Evolutionary conservation across 2,797 vertebrate genomes (phyloP), one percentile per base, ranked within the genome.

Genomic region (Urophycis tenuis): DNA sequence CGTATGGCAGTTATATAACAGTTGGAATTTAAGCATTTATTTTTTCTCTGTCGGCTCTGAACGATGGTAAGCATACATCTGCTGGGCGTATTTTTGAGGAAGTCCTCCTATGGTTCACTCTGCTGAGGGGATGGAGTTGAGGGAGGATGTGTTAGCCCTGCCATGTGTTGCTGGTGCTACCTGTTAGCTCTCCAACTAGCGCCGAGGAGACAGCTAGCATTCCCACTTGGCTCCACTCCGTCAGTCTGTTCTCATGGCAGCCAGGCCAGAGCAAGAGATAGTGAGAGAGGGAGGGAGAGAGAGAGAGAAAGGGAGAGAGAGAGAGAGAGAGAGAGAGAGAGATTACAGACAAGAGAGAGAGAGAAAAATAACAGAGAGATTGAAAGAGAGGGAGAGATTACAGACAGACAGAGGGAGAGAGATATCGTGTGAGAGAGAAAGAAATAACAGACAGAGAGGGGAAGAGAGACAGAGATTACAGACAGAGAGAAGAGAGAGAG

Each of bases 121-220:
- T 1, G 12, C 80, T 75, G 82, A 79, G 78, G 80, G 80, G 67
- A 39, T 31, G 41, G 53, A 30, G 72, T 45, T 84, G 71, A 81
- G 76, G 75, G 81, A 80, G 75, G 81, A 79, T 53, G 76, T 15
- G 31, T 84, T 81, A 79, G 78, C 79, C 75, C 78, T 78, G 73
- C 80, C 82, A 82, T 75, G 85, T 87, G 85, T 81, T 86, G 82
- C 87, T 86, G 85, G 82, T 80, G 80, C 81, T 89, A 88, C 89
- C 90, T 88, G 87, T 90, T 90, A 89, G 87, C 89, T 85, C 87
- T 92, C 86, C 89, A 86, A 90, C 83, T 84, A 90, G 83, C 83
- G 76, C 79, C 70, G 84, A 79, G 83, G 88, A 91, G 90, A 91
- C 90, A 86, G 89, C 82, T 79, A 29, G 85, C 85, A 89, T 90